Base-by-base conservation (phyloP, 2,797 vertebrate species). In the Melanotaenia maccullochi region DNA sequence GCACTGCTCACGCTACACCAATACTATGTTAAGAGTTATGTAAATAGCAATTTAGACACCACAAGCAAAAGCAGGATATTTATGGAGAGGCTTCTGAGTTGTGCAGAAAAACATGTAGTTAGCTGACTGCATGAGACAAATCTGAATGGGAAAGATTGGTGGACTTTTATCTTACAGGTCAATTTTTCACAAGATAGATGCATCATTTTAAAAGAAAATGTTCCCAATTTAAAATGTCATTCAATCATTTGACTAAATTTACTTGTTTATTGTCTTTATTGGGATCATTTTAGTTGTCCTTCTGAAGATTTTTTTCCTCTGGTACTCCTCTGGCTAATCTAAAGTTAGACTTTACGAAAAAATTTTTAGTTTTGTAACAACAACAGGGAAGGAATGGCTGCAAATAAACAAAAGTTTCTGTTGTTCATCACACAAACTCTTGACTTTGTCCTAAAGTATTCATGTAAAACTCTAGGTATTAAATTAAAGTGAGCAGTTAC, bases 21-120 rank as follows among this genome's bases (percentile, higher is more conserved):
- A 76, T 38, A 83, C 83, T 85, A 86, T 87, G 85, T 82, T 87
- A 84, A 85, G 83, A 89, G 71, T 83, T 67, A 79, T 74, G 86
- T 82, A 89, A 89, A 85, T 78, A 85, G 69, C 71, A 80, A 79
- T 85, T 89, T 91, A 86, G 85, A 88, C 83, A 85, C 87, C 85
- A 78, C 86, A 85, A 85, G 78, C 70, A 73, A 78, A 65, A 76
- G 68, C 5, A 28, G 73, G 81, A 78, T 87, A 88, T 89, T 92
- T 85, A 89, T 84, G 84, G 82, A 63, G 81, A 79, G 63, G 80
- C 57, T 76, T 77, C 25, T 11, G 69, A 74, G 74, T 60, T 0
- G 2, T 55, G 60, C 35, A 75, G 60, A 78, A 78, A 76, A 82
- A 70, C 71, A 71, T 65, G 61, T 40, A 52, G 55, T 71, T 80